Percentiles rank a stretch among this genome's conserved stretches.
Conservation (phyloP, 1,140 invertebrate genomes). For the Sitophilus oryzae region DNA sequence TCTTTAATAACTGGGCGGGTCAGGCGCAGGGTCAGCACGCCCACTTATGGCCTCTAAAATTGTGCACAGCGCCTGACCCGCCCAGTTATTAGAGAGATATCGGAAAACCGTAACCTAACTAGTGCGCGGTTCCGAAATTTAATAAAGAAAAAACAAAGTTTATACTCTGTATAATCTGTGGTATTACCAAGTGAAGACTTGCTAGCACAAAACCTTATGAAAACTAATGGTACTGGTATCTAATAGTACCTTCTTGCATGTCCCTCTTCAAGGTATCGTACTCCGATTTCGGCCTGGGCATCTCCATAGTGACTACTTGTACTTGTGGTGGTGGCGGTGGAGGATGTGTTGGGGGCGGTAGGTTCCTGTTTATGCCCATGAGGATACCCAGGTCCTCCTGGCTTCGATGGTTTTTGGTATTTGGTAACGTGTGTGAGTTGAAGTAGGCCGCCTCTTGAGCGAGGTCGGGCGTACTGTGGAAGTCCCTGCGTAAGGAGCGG, state of each 20-base stretch:
- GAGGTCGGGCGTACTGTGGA: conserved; percentile 83
- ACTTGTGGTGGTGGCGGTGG: conserved; percentile 65
- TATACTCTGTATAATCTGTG: too few relatives aligned
- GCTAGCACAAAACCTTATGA: too few relatives aligned
- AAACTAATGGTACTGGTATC: not conserved
- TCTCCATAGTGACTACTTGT: conserved; percentile 69
- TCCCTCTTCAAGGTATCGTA: conserved; percentile 40
- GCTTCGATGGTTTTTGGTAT: conserved; percentile 55
- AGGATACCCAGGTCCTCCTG: conserved; percentile 63
- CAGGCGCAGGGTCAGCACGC: too few relatives aligned
- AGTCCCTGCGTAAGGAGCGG: conserved; percentile 69
- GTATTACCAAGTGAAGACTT: too few relatives aligned
- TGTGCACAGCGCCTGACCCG: too few relatives aligned
- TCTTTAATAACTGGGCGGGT: too few relatives aligned
- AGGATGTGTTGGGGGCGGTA: conserved; percentile 64
- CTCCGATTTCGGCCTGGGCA: conserved; percentile 43
- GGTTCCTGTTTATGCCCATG: conserved; percentile 44
- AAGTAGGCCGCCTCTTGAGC: conserved; percentile 43
- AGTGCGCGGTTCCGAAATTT: too few relatives aligned
- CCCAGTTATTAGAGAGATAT: too few relatives aligned
- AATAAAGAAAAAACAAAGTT: too few relatives aligned
- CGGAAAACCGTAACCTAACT: too few relatives aligned
- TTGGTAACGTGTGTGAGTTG: conserved; percentile 25
- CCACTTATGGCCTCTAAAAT: too few relatives aligned
- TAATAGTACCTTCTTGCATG: conserved; percentile 19